Percentiles rank a stretch among this genome's conserved stretches.
Evolutionary conservation across 2,113 vertebrate species (phyloP).

Genomic region (Phrynosoma blainvillii): DNA sequence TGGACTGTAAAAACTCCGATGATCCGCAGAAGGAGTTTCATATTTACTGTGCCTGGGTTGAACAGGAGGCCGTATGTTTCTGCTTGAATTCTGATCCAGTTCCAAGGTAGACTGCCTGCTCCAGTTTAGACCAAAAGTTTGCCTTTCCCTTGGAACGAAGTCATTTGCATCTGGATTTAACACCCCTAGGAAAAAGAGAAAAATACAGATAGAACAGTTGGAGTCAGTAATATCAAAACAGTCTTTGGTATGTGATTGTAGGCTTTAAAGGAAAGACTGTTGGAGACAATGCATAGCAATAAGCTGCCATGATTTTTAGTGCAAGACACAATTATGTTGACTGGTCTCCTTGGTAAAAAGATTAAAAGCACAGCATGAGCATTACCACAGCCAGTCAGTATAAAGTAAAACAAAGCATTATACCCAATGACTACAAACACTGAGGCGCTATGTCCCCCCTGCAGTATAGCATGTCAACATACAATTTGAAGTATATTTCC

Average conservation of each 20-base stretch:
- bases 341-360: neutral
- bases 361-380: neutral
- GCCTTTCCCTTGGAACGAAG: conserved; percentile 75
- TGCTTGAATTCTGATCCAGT: conserved; percentile 72
- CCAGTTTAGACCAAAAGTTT: conserved; percentile 73
- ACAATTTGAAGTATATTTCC: neutral
- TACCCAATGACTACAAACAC: neutral
- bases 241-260: neutral
- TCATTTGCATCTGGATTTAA: conserved; percentile 79
- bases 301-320: neutral
- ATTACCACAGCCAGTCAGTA: neutral
- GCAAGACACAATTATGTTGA: neutral
- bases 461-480: neutral
- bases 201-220: neutral
- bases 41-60: conserved; percentile 60
- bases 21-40: conserved; percentile 69
- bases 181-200: conserved; percentile 68
- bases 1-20: conserved; percentile 58
- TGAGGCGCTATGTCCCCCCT: neutral
- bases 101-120: conserved; percentile 77
- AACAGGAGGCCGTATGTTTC: conserved; percentile 74
- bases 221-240: neutral
- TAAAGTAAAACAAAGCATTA: neutral
- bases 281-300: neutral
- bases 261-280: neutral